phyloP scores from a whole-genome alignment of 2,113 vertebrate species.

The Sturnus vulgaris region DNA sequence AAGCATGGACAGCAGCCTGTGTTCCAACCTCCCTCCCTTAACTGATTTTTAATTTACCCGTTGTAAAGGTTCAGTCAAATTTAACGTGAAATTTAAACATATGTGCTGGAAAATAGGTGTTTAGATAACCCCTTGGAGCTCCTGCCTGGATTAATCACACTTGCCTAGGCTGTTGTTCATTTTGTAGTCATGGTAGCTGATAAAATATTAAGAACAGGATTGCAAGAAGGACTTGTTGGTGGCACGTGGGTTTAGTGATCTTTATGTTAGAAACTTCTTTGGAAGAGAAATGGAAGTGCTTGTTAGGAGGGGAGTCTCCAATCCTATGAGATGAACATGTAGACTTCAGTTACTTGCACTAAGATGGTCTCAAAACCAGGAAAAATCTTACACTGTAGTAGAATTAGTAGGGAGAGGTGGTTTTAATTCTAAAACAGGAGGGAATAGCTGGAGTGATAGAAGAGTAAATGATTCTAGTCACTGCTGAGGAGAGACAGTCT shows the following conservation, averaged over 20 bases:
- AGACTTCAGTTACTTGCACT: not conserved
- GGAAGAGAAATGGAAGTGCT: not conserved
- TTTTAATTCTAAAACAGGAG: not conserved
- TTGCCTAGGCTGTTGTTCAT: not conserved
- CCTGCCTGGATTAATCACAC: not conserved
- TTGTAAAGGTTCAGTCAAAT: not conserved
- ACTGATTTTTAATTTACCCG: not conserved
- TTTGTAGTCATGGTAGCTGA: not conserved
- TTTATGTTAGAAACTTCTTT: not conserved
- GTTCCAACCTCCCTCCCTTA: fast-evolving
- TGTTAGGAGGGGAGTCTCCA: not conserved
- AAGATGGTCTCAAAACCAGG: not conserved
- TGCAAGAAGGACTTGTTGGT: not conserved
- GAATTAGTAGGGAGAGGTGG: not conserved
- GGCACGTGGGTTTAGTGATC: not conserved
- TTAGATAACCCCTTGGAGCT: not conserved
- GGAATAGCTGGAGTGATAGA: not conserved
- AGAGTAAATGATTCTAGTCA: not conserved
- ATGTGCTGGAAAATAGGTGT: not conserved
- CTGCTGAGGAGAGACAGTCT: not conserved
- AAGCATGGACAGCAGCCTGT: not conserved
- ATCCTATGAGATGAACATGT: not conserved
- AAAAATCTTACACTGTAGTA: not conserved
- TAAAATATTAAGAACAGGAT: not conserved
- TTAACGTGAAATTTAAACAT: not conserved